phyloP scores from a whole-genome alignment of 2,113 vertebrate species.

The Brienomyrus brachyistius region DNA sequence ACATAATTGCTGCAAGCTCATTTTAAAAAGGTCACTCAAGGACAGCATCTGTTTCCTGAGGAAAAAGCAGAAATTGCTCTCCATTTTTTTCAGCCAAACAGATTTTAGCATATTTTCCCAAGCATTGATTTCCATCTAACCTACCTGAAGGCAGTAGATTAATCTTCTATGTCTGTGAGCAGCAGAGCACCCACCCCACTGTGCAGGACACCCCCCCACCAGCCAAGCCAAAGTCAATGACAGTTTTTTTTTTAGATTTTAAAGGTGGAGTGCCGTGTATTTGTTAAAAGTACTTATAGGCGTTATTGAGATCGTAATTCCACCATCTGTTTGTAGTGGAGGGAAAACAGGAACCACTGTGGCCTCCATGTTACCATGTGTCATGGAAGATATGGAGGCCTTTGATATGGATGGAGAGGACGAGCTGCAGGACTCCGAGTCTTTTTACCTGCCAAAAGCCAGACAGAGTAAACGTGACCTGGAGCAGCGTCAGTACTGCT shows the following conservation, averaged over 20 bases:
- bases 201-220: slow-evolving; percentile 68
- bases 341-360: neutral
- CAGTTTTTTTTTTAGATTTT: slow-evolving; percentile 80
- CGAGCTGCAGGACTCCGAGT: slow-evolving; percentile 71
- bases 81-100: slow-evolving; percentile 2
- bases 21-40: slow-evolving; percentile 51
- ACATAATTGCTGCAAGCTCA: slow-evolving; percentile 34
- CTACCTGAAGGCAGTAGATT: slow-evolving; percentile 70
- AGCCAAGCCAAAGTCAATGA: slow-evolving; percentile 77
- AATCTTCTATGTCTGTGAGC: slow-evolving; percentile 71
- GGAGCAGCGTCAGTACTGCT: slow-evolving; percentile 84
- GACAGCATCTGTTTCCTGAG: slow-evolving; percentile 50
- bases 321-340: slow-evolving; percentile 78
- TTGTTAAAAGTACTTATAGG: slow-evolving; percentile 70
- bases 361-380: slow-evolving; percentile 12
- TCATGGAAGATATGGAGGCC: slow-evolving; percentile 96
- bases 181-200: slow-evolving; percentile 69
- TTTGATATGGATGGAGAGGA: slow-evolving; percentile 91
- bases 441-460: neutral
- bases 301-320: slow-evolving; percentile 76
- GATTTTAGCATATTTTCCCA: slow-evolving; percentile 17
- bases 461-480: slow-evolving; percentile 70
- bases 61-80: slow-evolving; percentile 27
- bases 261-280: slow-evolving; percentile 65
- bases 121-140: slow-evolving; percentile 63